Conservation (phyloP, 2,797 vertebrate genomes). For the Crenichthys baileyi region DNA sequence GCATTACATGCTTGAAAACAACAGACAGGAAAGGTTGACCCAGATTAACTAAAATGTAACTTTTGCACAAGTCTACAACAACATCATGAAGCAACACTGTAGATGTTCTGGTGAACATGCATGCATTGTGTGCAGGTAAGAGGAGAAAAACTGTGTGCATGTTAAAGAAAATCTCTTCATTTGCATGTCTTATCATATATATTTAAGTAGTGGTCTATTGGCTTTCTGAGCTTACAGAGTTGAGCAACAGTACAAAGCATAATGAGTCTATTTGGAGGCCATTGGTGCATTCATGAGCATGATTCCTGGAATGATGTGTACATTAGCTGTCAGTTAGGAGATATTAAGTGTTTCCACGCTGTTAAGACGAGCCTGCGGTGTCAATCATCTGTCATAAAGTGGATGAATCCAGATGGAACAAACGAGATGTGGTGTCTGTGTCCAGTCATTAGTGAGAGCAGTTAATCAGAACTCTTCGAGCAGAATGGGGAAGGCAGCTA, state of each 20-base stretch:
- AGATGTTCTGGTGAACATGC: not conserved
- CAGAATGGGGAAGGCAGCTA: conserved; percentile 8
- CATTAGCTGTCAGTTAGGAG: conserved; percentile 39
- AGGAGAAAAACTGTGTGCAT: not conserved
- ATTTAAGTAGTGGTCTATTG: conserved; percentile 3
- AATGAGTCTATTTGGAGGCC: conserved; percentile 31
- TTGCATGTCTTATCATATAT: conserved; percentile 3
- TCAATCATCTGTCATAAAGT: conserved; percentile 50
- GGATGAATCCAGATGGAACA: conserved; percentile 50
- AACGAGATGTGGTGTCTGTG: conserved; percentile 42
- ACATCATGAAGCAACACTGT: not conserved
- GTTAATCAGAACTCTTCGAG: conserved; percentile 32
- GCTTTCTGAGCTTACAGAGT: not conserved
- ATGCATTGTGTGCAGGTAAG: no score
- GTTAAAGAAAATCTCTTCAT: not conserved
- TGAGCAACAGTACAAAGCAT: conserved; percentile 3
- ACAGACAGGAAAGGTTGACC: no score
- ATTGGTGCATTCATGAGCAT: conserved; percentile 26
- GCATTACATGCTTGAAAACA: no score
- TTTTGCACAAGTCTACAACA: not conserved
- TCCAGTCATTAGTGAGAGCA: conserved; percentile 30
- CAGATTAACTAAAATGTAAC: not conserved
- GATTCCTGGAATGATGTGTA: conserved; percentile 30
- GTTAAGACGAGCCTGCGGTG: conserved; percentile 36
- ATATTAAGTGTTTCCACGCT: conserved; percentile 47